Base-by-base conservation (phyloP, 2,797 vertebrate species). In the Trachops cirrhosus region DNA sequence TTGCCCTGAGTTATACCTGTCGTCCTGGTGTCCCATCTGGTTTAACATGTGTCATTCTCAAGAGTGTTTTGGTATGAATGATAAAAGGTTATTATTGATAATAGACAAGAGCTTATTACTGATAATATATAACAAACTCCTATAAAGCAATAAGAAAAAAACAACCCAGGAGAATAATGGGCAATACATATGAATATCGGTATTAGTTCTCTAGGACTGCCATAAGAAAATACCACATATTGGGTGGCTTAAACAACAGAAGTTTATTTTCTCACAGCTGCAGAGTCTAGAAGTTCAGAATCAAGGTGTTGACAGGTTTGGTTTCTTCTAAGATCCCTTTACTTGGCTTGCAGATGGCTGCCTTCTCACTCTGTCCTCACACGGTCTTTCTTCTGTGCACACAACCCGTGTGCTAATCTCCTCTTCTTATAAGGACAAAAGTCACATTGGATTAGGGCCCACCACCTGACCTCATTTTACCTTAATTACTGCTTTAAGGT, bases 41-140 rank as follows among this genome's bases (percentile, higher is more conserved):
- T 29, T 91, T 90, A 82, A 26, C 22, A 84, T 67, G 87, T 94
- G 32, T 52, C 68, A 73, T 46, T 92, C n/a, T 93, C 44, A 68
- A 77, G 89, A 85, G 22, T 77, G 32, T 90, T 41, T 73, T 70
- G 41, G 48, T 52, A 70, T 71, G 70, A 50, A 41, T 67, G 52
- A 87, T 46, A 79, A 86, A 92, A 74, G 22, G 21, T 82, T 64
- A 64, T 89, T 89, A 78, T 18, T 79, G 22, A 29, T 57, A 67
- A 74, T 41, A 34, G 46, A n/a, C n/a, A 74, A 74, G 46, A 74
- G 68, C 19, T 39, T 71, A 71, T 91, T 89, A 78, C 14, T 71
- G 22, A n/a, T 59, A 67, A 75, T 41, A 77, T 57, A 50, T 71
- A 83, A 87, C 46, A 29, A 84, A 91, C 5, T 74, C 19, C 37